Percentiles rank a stretch among this genome's conserved stretches.
Evolutionary conservation across 1,140 invertebrate genomes (phyloP).

Genomic region (Lithobius niger): DNA sequence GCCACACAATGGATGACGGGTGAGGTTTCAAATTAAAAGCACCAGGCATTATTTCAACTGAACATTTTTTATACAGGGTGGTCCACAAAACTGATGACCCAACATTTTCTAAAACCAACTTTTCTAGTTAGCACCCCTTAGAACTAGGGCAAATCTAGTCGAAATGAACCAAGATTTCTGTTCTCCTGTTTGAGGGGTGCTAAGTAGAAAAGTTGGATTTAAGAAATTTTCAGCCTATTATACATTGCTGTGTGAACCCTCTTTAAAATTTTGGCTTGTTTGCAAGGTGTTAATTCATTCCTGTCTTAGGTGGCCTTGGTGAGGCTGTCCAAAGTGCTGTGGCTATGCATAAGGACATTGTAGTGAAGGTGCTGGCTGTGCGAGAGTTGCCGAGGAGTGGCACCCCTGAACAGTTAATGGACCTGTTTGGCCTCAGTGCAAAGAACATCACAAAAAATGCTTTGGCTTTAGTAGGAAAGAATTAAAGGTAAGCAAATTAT

Average conservation of each 20-base stretch:
- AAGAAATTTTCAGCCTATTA: not conserved
- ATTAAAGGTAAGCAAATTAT: no score
- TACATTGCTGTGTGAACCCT: not conserved
- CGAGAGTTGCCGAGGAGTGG: constrained; percentile 78
- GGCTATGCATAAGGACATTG: constrained; percentile 50
- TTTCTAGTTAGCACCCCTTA: not conserved
- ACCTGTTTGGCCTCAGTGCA: constrained; percentile 77
- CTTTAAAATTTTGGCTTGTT: constrained; percentile 1
- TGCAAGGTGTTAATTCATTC: not conserved
- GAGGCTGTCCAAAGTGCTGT: constrained; percentile 82
- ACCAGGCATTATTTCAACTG: no score
- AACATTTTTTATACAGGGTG: no score
- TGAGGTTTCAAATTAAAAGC: no score
- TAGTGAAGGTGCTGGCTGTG: constrained; percentile 79
- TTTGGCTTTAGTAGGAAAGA: no score
- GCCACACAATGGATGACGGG: no score
- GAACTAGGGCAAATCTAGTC: not conserved
- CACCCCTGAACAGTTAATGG: constrained; percentile 64
- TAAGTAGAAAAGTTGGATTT: not conserved
- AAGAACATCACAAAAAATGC: constrained; percentile 56
- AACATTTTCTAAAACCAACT: no score
- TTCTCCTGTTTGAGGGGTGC: not conserved
- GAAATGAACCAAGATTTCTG: not conserved
- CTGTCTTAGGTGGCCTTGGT: constrained; percentile 74
- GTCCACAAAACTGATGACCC: no score